These are phyloP conservation scores for Coptodon bakossiorum DNA, from an alignment of 2,113 vertebrate genomes.

Conservation along the genomic window DNA sequence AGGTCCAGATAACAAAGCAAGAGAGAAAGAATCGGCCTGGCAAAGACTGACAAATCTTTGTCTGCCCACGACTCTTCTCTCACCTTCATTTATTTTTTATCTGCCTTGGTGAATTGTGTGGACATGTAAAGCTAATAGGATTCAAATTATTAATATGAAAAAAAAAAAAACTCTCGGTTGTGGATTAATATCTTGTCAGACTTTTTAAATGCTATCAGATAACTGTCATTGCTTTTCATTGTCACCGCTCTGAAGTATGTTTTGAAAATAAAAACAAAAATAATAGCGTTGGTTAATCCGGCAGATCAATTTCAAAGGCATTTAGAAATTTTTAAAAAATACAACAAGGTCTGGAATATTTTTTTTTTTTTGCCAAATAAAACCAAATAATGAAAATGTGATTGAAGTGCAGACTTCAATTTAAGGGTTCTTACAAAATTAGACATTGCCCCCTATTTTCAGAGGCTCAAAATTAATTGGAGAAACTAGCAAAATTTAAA, in stretches of 20 bases:
- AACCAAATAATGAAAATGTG: background rate
- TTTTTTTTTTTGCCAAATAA: background rate
- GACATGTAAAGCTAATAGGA: background rate
- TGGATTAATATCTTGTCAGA: background rate
- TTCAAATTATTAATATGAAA: background rate
- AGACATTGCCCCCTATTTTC: background rate
- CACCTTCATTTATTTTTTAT: background rate
- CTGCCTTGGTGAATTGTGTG: background rate
- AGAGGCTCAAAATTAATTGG: background rate
- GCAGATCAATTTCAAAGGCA: background rate
- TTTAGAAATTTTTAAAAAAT: background rate
- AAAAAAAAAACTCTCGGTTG: background rate
- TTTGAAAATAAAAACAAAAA: background rate
- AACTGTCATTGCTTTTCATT: background rate
- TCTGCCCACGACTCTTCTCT: background rate
- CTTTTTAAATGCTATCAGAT: background rate
- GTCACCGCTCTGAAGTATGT: background rate
- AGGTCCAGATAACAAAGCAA: background rate
- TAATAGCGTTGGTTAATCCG: background rate
- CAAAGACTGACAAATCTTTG: background rate
- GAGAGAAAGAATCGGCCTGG: background rate
- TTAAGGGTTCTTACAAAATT: background rate
- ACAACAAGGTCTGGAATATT: background rate
- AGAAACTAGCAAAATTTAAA: background rate
- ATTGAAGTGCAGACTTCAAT: background rate